Conservation (phyloP, 2,888 invertebrate genomes). For the Leucozona laternaria region DNA sequence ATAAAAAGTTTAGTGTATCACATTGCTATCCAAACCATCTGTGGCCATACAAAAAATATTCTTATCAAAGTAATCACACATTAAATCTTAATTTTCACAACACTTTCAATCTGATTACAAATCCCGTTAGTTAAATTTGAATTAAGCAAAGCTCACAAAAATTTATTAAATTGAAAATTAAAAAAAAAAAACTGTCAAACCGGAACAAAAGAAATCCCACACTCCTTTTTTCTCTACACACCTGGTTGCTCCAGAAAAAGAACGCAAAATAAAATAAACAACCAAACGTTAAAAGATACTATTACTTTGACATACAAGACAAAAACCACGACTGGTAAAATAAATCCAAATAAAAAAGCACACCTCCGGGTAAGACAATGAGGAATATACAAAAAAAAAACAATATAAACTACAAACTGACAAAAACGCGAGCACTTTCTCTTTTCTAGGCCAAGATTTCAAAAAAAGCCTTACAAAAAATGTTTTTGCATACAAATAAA, state of each 20-base stretch:
- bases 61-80: not conserved
- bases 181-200: constrained; percentile 12
- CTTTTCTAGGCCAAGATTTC: constrained; percentile 65
- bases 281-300: constrained; percentile 38
- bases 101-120: constrained; percentile 36
- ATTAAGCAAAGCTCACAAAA: constrained; percentile 20
- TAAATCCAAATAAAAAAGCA: constrained; percentile 25
- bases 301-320: constrained; percentile 48
- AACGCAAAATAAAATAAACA: constrained; percentile 37
- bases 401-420: constrained; percentile 45
- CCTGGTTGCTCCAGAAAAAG: constrained; percentile 67
- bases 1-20: constrained; percentile 60
- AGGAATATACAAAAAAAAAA: constrained; percentile 24
- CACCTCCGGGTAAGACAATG: constrained; percentile 62
- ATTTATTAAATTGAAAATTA: not conserved
- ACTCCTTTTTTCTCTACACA: constrained; percentile 48
- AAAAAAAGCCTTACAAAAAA: constrained; percentile 42
- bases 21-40: constrained; percentile 51
- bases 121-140: constrained; percentile 24
- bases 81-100: constrained; percentile 25
- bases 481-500: constrained; percentile 53
- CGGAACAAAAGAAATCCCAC: constrained; percentile 55
- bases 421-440: constrained; percentile 74
- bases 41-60: constrained; percentile 11
- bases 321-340: constrained; percentile 50